Conservation (phyloP, 2,797 vertebrate species). For the Lophotriccus pileatus region DNA sequence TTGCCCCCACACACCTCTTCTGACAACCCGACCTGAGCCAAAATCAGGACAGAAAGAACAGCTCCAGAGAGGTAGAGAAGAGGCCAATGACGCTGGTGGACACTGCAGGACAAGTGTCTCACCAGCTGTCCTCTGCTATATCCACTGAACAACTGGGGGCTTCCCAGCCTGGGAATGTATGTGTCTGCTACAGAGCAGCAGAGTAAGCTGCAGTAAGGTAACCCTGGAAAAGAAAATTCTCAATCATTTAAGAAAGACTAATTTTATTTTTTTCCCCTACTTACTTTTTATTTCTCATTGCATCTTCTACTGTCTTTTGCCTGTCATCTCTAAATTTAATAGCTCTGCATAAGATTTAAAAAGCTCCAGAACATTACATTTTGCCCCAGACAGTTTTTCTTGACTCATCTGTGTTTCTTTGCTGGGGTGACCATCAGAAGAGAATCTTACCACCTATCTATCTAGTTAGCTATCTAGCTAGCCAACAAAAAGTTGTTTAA, state of each 20-base stretch:
- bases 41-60: neutral
- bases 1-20: neutral
- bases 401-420: neutral
- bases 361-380: rapidly evolving
- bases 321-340: neutral
- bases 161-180: neutral
- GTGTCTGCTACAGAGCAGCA: neutral
- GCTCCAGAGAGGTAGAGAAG: neutral
- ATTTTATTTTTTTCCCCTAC: neutral
- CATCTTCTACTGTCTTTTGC: neutral
- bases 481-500: neutral
- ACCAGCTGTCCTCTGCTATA: neutral
- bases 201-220: neutral
- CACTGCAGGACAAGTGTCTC: neutral
- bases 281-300: neutral
- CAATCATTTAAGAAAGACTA: neutral
- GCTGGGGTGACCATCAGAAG: neutral
- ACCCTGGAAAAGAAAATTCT: neutral
- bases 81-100: neutral
- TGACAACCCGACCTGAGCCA: neutral
- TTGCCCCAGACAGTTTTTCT: neutral
- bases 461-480: neutral
- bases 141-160: neutral
- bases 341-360: neutral
- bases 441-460: neutral